Evolutionary conservation across 1,140 invertebrate species (phyloP).

Genomic region (Drosophila subobscura): DNA sequence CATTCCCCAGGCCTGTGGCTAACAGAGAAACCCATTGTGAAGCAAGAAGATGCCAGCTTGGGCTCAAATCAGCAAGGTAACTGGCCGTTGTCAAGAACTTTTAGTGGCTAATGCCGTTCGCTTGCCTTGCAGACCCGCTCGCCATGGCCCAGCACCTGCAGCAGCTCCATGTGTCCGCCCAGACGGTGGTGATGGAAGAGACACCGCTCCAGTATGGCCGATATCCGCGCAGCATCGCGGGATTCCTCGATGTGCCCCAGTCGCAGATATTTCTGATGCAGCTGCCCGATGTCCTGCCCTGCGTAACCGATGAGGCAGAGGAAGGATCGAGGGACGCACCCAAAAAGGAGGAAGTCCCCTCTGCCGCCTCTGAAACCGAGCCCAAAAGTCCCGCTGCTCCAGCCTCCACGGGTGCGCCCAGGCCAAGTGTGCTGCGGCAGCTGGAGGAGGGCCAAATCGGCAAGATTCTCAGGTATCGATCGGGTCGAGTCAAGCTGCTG

Average conservation of each 20-base stretch:
- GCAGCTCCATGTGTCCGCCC: constrained; percentile 37
- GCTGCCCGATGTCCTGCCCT: constrained; percentile 84
- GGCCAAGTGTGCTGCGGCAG: constrained; percentile 54
- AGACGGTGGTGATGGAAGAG: constrained; percentile 39
- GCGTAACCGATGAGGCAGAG: constrained; percentile 70
- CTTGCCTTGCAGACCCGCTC: constrained; percentile 35
- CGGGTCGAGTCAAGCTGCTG: constrained; percentile 85
- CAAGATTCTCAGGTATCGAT: constrained; percentile 85
- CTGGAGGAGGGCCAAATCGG: constrained; percentile 86
- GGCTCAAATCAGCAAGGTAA: constrained; percentile 29
- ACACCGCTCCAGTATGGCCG: constrained; percentile 65
- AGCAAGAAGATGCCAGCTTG: constrained; percentile 25
- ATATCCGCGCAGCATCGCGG: constrained; percentile 63
- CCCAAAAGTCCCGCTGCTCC: constrained; percentile 23
- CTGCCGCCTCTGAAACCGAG: constrained; percentile 15
- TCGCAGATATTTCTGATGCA: constrained; percentile 78
- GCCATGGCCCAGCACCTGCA: constrained; percentile 60
- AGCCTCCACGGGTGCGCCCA: constrained; percentile 21
- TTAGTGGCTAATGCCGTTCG: neutral
- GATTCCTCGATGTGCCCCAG: constrained; percentile 53
- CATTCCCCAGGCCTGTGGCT: constrained; percentile 60
- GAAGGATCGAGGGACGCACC: constrained; percentile 21
- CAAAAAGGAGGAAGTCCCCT: constrained; percentile 3
- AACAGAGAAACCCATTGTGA: constrained; percentile 50
- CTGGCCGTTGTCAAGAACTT: neutral